Evolutionary conservation across 2,888 invertebrate genomes (phyloP), one percentile per base, ranked within the genome.

Genomic region (Onthophagus sagittarius): DNA sequence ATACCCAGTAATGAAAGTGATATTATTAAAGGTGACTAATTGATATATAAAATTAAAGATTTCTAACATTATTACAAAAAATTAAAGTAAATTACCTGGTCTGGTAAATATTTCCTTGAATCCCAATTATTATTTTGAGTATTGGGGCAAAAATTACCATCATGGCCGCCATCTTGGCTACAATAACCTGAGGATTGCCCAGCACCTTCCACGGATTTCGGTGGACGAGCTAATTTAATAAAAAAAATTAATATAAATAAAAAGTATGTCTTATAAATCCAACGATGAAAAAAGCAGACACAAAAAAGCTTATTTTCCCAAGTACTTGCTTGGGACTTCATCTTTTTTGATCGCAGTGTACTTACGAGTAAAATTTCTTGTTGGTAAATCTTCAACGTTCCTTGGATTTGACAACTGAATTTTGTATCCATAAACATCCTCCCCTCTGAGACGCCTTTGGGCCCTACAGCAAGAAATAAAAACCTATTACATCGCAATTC

Each of bases 391-490:
- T 71, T 76, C 71, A 67, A 73, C 70, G 70, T 15, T 71, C 15
- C 71, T 63, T 11, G 78, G 76, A 53, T 79, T 77, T 39, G 82
- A 77, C 13, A 90, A 90, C 77, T 84, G 84, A 78, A 92, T 93
- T 86, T 92, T 93, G 76, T 90, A 89, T 11, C 94, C 94, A 85
- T 90, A 94, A 71, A 95, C 93, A 86, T 93, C 91, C 84, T 94
- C 93, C 75, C 94, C 94, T 81, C 94, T 92, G 90, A 95, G 93
- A 82, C 95, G 91, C 84, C 93, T 93, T 82, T 92, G 88, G 77
- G 94, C 95, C 86, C 95, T 94, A 82, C 5, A 81, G 80, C 77
- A 76, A 75, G 80, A 75, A 76, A 79, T 77, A 70, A n/a, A 32
- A 32, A 11, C 3, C 1, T 65, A 0, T 71, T 9, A 65, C 31